Evolutionary conservation across 2,888 invertebrate genomes (phyloP).

Genomic region (Nebria salina): DNA sequence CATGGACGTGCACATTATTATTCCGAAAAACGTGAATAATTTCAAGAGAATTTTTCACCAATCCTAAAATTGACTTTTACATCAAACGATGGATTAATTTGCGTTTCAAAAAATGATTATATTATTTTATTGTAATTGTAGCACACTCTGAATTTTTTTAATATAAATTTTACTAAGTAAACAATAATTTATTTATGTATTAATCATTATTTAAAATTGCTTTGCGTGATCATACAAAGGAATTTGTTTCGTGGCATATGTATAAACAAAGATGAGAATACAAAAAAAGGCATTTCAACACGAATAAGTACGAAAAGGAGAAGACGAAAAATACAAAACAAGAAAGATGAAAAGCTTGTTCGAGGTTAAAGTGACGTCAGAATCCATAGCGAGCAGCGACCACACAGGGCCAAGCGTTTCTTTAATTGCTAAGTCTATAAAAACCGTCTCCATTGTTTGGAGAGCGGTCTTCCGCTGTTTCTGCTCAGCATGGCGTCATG

Average conservation of each 20-base stretch:
- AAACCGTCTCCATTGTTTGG: constrained; percentile 49
- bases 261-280: background rate
- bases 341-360: constrained; percentile 5
- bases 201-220: too few relatives aligned
- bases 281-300: constrained; percentile 25
- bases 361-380: constrained; percentile 49
- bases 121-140: too few relatives aligned
- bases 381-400: constrained; percentile 52
- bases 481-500: constrained; percentile 65
- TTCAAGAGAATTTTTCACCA: too few relatives aligned
- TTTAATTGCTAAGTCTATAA: constrained; percentile 44
- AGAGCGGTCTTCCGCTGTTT: constrained; percentile 64
- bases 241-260: background rate
- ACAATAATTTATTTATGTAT: too few relatives aligned
- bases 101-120: too few relatives aligned
- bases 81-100: too few relatives aligned
- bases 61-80: too few relatives aligned
- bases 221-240: too few relatives aligned
- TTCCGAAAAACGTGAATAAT: background rate
- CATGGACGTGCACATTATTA: constrained; percentile 47
- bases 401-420: constrained; percentile 30
- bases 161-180: too few relatives aligned
- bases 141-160: too few relatives aligned
- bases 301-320: constrained; percentile 21
- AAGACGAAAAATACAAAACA: background rate